Conservation (phyloP, 2,888 invertebrate species). For the Proisotoma minuta region DNA sequence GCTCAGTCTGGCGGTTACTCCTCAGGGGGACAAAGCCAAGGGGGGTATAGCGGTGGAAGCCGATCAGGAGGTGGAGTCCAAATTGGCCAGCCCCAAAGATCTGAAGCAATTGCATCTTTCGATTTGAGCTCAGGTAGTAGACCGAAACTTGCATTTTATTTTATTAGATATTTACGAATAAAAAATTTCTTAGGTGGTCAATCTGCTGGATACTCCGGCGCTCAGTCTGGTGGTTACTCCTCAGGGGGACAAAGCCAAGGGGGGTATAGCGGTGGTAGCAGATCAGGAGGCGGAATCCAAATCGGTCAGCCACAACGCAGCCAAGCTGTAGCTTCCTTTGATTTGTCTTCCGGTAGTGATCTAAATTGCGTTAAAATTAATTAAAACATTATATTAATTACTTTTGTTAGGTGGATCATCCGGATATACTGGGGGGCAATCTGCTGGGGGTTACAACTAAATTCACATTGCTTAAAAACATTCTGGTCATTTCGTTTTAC, state of each 20-base stretch:
- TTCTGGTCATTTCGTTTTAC: too few relatives aligned
- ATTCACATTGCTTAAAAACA: too few relatives aligned
- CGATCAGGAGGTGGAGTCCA: neutral
- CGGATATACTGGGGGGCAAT: neutral
- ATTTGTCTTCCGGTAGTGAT: neutral
- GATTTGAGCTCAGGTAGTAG: neutral
- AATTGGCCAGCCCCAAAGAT: neutral
- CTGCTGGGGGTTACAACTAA: too few relatives aligned
- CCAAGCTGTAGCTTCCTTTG: neutral
- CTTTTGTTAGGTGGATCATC: neutral
- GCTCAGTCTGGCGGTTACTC: constrained; percentile 8
- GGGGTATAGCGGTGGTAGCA: neutral
- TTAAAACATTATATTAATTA: neutral
- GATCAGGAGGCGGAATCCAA: neutral
- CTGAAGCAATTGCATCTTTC: neutral
- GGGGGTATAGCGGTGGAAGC: neutral
- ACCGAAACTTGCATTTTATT: neutral
- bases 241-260: neutral
- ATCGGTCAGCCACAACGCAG: neutral
- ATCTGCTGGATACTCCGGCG: constrained; percentile 13
- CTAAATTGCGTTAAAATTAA: neutral
- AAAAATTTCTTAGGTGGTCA: constrained; percentile 2
- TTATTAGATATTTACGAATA: neutral
- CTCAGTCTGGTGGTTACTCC: constrained; percentile 9
- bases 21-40: neutral